Evolutionary conservation across 2,797 vertebrate genomes (phyloP).

Genomic region (Enteromius paludinosus): DNA sequence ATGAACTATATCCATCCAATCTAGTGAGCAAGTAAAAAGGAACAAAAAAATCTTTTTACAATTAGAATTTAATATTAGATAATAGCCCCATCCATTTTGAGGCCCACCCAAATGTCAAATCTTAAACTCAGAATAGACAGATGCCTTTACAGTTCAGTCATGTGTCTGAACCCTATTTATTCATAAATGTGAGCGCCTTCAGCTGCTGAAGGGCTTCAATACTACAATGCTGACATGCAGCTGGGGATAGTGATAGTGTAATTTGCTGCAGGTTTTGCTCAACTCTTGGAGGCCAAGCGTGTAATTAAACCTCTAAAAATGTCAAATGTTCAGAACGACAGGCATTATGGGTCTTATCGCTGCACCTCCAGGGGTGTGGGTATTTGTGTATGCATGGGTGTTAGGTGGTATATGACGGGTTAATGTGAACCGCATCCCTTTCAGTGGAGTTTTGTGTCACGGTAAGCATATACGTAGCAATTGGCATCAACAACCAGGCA

Average conservation of each 20-base stretch:
- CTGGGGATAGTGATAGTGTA: slow-evolving; percentile 72
- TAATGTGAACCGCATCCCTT: neutral
- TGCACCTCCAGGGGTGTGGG: slow-evolving; percentile 64
- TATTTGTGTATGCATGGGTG: slow-evolving; percentile 12
- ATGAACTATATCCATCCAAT: neutral
- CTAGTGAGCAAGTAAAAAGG: neutral
- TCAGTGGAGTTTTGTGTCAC: slow-evolving; percentile 11
- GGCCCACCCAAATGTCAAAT: neutral
- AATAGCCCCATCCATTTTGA: neutral
- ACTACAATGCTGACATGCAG: slow-evolving; percentile 64
- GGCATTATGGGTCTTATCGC: slow-evolving; percentile 73
- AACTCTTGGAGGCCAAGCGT: slow-evolving; percentile 76
- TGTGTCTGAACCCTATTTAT: slow-evolving; percentile 19
- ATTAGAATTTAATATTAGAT: neutral
- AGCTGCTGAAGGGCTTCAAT: slow-evolving; percentile 48
- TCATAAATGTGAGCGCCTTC: slow-evolving; percentile 33
- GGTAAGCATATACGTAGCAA: slow-evolving; percentile 19
- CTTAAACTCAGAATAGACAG: neutral
- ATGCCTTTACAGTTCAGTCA: slow-evolving; percentile 5
- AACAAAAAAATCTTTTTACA: neutral
- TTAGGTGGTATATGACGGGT: slow-evolving; percentile 32
- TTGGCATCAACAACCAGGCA: neutral
- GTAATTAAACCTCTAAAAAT: slow-evolving; percentile 83
- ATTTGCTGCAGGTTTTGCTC: slow-evolving; percentile 70
- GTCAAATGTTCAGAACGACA: slow-evolving; percentile 67